Evolutionary conservation across 1,140 invertebrate species (phyloP).

Genomic region (Wiebesia pumilae): DNA sequence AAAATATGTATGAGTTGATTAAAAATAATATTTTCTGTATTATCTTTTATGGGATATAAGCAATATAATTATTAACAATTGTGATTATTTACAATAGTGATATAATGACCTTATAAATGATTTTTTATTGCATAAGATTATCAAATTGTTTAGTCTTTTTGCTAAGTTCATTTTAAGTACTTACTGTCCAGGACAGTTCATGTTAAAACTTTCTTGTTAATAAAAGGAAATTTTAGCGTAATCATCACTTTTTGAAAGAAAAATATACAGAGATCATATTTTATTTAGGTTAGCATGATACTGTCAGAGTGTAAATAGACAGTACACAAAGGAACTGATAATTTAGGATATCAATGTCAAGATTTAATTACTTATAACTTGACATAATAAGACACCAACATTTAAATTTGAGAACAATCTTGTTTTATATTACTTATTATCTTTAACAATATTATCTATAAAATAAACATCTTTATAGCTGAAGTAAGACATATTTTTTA

Average conservation of each 20-base stretch:
- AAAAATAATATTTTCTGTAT: background rate
- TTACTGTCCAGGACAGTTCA: slow-evolving; percentile 44
- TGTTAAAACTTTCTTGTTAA: slow-evolving; percentile 11
- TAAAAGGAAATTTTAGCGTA: background rate
- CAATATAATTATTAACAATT: background rate
- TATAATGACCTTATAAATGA: background rate
- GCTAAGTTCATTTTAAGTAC: background rate
- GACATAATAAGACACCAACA: background rate
- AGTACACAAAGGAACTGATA: background rate
- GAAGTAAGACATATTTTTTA: background rate
- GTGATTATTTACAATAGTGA: too few relatives aligned
- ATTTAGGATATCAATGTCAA: background rate
- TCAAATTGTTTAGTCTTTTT: background rate
- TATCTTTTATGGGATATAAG: background rate
- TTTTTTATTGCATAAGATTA: background rate
- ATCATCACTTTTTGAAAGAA: background rate
- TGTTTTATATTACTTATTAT: background rate
- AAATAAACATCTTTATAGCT: slow-evolving; percentile 7
- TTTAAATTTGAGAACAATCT: background rate
- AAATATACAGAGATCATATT: background rate
- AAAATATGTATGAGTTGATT: background rate
- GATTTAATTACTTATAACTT: slow-evolving; percentile 33
- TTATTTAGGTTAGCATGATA: slow-evolving; percentile 16
- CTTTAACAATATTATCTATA: background rate
- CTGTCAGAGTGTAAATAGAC: background rate